These are phyloP conservation scores for Dusona sp. DNA, from an alignment of 2,888 invertebrate species.

Conservation along the genomic window DNA sequence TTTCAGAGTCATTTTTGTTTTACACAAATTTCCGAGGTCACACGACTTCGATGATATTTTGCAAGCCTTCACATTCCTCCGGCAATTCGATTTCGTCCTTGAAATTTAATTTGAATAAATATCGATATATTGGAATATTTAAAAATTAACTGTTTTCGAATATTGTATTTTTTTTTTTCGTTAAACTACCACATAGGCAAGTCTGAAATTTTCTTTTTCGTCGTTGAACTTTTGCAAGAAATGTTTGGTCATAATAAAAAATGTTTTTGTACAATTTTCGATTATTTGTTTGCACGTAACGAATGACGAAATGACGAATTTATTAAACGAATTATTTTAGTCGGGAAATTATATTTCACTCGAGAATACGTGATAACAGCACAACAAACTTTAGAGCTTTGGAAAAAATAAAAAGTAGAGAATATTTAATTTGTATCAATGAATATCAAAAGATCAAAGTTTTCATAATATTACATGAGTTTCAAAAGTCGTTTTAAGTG, in stretches of 20 bases:
- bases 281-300: neutral
- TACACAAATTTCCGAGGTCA: slow-evolving; percentile 2
- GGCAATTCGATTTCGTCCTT: neutral
- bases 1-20: neutral
- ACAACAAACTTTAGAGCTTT: neutral
- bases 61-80: neutral
- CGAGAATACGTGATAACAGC: neutral
- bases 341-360: neutral
- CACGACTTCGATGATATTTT: neutral
- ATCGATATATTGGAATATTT: neutral
- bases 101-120: neutral
- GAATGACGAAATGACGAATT: neutral
- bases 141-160: neutral
- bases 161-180: neutral
- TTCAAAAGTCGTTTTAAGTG: neutral
- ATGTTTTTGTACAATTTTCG: neutral
- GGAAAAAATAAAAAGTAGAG: neutral
- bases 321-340: neutral
- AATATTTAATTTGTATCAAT: neutral
- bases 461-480: neutral
- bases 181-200: neutral
- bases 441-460: neutral
- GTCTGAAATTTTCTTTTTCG: too few relatives aligned
- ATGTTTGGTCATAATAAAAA: neutral
- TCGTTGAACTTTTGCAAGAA: too few relatives aligned